Conservation (phyloP, 2,888 invertebrate genomes). For the Acrobasis consociella region DNA sequence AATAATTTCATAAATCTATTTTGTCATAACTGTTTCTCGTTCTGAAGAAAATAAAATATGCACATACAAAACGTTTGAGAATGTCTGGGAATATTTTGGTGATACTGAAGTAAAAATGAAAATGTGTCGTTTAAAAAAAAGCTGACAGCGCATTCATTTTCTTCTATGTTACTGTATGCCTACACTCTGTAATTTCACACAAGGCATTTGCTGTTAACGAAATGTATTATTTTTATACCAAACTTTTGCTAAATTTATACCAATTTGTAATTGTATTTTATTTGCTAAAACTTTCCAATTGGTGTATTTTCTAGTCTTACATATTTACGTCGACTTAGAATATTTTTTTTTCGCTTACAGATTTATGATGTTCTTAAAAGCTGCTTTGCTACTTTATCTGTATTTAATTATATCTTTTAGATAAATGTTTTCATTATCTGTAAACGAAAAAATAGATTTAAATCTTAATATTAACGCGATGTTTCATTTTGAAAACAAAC, state of each 20-base stretch:
- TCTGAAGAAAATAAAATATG: constrained; percentile 15
- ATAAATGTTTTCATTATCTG: not conserved
- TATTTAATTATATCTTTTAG: not conserved
- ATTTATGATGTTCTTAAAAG: not conserved
- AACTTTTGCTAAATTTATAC: constrained; percentile 38
- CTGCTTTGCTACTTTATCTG: not conserved
- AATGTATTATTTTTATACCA: constrained; percentile 31
- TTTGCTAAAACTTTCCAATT: constrained; percentile 49
- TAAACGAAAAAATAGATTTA: not conserved
- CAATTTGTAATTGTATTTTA: constrained; percentile 33
- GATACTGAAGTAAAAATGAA: constrained; percentile 24
- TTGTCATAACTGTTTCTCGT: not conserved
- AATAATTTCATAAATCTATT: constrained; percentile 33
- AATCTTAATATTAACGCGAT: not conserved
- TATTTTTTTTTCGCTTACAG: constrained; percentile 2
- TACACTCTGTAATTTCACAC: constrained; percentile 72
- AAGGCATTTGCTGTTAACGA: constrained; percentile 70
- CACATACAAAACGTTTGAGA: not conserved
- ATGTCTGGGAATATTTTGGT: constrained; percentile 1
- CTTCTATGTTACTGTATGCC: constrained; percentile 59
- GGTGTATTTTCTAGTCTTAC: constrained; percentile 69
- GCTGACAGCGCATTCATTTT: constrained; percentile 67
- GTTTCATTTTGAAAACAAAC: not conserved
- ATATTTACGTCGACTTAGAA: constrained; percentile 28
- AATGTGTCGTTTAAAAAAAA: constrained; percentile 28